Conservation (phyloP, 2,888 invertebrate genomes). For the Agrochola lota region DNA sequence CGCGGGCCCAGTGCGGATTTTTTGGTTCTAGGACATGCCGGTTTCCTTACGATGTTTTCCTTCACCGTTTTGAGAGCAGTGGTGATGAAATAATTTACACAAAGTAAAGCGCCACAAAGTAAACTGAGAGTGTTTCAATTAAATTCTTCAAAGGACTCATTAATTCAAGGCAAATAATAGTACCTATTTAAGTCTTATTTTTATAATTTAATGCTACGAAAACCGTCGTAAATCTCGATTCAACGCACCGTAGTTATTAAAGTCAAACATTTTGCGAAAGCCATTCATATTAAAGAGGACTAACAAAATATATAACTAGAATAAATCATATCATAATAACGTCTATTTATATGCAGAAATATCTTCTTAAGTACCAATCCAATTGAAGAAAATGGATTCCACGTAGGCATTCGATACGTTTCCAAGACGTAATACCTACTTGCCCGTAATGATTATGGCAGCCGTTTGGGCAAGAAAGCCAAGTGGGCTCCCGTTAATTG, state of each 20-base stretch:
- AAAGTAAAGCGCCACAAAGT: conserved; percentile 2
- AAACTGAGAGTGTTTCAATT: conserved; percentile 43
- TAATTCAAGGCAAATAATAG: conserved; percentile 20
- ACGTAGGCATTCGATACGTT: conserved; percentile 68
- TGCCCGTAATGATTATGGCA: conserved; percentile 83
- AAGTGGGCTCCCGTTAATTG: conserved; percentile 83
- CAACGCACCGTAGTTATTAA: conserved; percentile 8
- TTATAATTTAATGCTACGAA: not conserved
- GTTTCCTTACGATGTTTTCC: too few relatives aligned
- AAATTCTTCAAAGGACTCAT: conserved; percentile 32
- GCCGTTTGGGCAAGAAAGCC: conserved; percentile 81
- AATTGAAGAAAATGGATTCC: conserved; percentile 73
- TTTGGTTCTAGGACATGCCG: too few relatives aligned
- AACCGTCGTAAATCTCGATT: conserved; percentile 13
- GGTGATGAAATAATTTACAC: too few relatives aligned
- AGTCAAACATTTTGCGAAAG: conserved; percentile 23
- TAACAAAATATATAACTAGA: conserved; percentile 36
- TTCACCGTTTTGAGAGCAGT: too few relatives aligned
- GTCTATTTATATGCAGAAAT: conserved; percentile 61
- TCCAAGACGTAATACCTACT: conserved; percentile 70
- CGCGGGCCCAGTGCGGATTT: too few relatives aligned
- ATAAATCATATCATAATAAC: conserved; percentile 54
- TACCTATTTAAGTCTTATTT: conserved; percentile 18
- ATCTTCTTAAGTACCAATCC: conserved; percentile 63
- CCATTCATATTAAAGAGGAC: conserved; percentile 11